Evolutionary conservation across 1,140 invertebrate species (phyloP), one percentile per base, ranked within the genome.

Genomic region (Periplaneta americana): DNA sequence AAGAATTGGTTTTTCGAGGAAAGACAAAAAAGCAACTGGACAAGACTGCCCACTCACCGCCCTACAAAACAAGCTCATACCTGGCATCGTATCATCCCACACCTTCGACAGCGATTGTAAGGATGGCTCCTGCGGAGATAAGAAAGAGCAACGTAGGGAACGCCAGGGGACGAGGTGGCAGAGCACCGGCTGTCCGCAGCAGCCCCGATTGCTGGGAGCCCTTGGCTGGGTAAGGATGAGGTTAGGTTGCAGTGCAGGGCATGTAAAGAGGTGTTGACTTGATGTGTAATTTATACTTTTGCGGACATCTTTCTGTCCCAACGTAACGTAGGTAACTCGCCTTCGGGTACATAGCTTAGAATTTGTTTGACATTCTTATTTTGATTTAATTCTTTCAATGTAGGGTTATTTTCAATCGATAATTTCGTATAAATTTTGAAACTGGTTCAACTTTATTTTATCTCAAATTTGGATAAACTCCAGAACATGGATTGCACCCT

Each of bases 191-290:
- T 87, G 86, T 84, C 84, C 87, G 39, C 81, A 86, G 13, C 85
- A 86, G 34, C 83, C 85, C 22, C 85, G 78, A 31, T 87, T 87
- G 85, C 39, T 84, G 13, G 87, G 88, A 34, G 87, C 87, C 18
- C 82, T 88, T 35, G 85, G 87, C 74, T 88, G 86, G 87, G 87
- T 88, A 86, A 84, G 75, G n/a, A n/a, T n/a, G n/a, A n/a, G n/a
- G n/a, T n/a, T n/a, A n/a, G n/a, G n/a, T n/a, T n/a, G n/a, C n/a
- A n/a, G n/a, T n/a, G n/a, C n/a, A n/a, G n/a, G n/a, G n/a, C n/a
- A n/a, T n/a, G n/a, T n/a, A n/a, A n/a, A n/a, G n/a, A n/a, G n/a
- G n/a, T n/a, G n/a, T n/a, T n/a, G n/a, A n/a, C n/a, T n/a, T n/a
- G n/a, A n/a, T n/a, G n/a, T n/a, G n/a, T n/a, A n/a, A n/a, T n/a